Evolutionary conservation across 92 coral and sea anemone species (phyloP), one percentile per base, ranked within the genome.

Genomic region (Palythoa heliodiscus): DNA sequence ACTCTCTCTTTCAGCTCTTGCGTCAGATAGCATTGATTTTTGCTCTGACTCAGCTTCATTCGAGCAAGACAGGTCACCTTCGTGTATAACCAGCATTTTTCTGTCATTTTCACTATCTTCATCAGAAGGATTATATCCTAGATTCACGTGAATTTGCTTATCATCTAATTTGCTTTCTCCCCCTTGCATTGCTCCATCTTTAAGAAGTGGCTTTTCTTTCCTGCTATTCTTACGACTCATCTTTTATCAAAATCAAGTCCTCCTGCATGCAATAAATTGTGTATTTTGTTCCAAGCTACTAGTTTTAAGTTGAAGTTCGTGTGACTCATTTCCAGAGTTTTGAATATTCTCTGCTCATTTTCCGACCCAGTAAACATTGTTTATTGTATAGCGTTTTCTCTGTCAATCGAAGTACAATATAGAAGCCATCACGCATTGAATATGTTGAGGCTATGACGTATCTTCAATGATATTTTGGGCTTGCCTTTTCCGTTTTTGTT

Each of bases 311-410:
- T 63, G 7, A 19, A 80, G 7, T 23, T 64, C 39, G 48, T 80
- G 61, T 48, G 73, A 80, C 74, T 66, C 39, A 25, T 43, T 20
- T 48, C 12, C 74, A 80, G 19, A 47, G 13, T 66, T 80, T 11
- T 39, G 63, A 64, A 80, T 80, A 80, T 80, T 80, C 60, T 66
- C 73, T 43, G 73, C 84, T 80, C 74, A 80, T 80, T 80, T 80
- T 80, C 70, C 84, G 84, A 80, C 50, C 19, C 40, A 80, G 23
- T 80, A 23, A 20, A 35, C 84, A 80, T 20, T 7, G 5, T 64
- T 48, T 53, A 80, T 80, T 80, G 84, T 66, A 19, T 39, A 29
- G 53, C 15, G 69, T 73, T n/a, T 53, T 52, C 20, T 16, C n/a
- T 76, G 20, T 47, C 58, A 80, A 47, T 64, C 5, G 1, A 23